These are phyloP conservation scores for Clunio marinus DNA, from an alignment of 2,888 invertebrate species.

Conservation along the genomic window DNA sequence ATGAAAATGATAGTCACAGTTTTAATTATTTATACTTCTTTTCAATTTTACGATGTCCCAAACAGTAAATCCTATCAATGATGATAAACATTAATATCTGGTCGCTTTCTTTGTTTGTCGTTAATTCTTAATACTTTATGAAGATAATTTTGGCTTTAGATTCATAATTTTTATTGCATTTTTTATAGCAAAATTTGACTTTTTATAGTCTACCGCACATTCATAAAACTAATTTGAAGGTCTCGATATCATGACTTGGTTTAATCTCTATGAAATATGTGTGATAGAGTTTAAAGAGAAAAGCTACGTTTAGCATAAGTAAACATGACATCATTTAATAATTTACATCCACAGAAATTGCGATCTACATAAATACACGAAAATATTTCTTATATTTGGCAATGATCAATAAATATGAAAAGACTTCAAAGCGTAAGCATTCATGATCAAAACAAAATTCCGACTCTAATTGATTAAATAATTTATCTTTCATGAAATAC, in stretches of 20 bases:
- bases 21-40: too few relatives aligned
- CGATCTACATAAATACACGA: too few relatives aligned
- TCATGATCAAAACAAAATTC: not conserved
- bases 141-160: not conserved
- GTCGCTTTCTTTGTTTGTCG: not conserved
- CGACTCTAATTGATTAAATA: constrained; percentile 36
- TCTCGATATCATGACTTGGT: too few relatives aligned
- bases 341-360: too few relatives aligned
- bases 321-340: too few relatives aligned
- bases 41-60: not conserved
- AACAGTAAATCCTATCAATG: not conserved
- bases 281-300: too few relatives aligned
- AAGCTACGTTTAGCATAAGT: too few relatives aligned
- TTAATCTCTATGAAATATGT: too few relatives aligned
- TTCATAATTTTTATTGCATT: constrained; percentile 1
- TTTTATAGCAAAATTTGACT: not conserved
- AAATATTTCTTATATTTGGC: too few relatives aligned
- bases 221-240: too few relatives aligned
- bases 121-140: not conserved
- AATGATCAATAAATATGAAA: not conserved
- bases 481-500: constrained; percentile 10
- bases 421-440: too few relatives aligned
- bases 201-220: constrained; percentile 15
- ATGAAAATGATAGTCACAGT: too few relatives aligned
- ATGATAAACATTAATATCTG: not conserved